phyloP scores from a whole-genome alignment of 2,888 invertebrate species.

The Arge pagana region DNA sequence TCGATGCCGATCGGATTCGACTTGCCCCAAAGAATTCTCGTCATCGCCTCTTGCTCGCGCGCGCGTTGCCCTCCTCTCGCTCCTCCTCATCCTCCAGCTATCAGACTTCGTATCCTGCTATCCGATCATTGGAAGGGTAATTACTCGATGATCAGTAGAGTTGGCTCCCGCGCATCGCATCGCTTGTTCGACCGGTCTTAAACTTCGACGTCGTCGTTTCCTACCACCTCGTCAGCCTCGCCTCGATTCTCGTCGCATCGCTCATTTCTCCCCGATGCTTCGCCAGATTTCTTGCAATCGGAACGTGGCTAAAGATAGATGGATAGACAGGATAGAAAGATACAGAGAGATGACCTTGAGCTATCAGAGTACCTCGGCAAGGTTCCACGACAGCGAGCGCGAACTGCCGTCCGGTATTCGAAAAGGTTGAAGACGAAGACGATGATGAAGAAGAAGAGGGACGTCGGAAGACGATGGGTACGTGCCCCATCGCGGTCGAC shows the following conservation, averaged over 20 bases:
- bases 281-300: too few relatives aligned
- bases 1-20: neutral
- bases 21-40: neutral
- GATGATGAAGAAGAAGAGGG: too few relatives aligned
- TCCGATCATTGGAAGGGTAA: constrained; percentile 57
- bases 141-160: constrained; percentile 57
- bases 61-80: neutral
- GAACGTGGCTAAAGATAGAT: too few relatives aligned
- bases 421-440: too few relatives aligned
- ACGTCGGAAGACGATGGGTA: too few relatives aligned
- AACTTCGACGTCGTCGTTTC: constrained; percentile 22
- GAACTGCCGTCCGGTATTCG: too few relatives aligned
- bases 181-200: constrained; percentile 35
- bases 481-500: too few relatives aligned
- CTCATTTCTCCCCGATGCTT: too few relatives aligned
- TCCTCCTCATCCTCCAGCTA: constrained; percentile 17
- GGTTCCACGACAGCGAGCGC: too few relatives aligned
- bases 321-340: too few relatives aligned
- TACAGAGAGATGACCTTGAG: too few relatives aligned
- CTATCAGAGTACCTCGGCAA: too few relatives aligned
- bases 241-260: neutral
- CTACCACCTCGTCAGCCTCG: constrained; percentile 12
- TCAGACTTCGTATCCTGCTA: constrained; percentile 52
- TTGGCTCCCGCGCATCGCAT: constrained; percentile 56
- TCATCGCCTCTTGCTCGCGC: neutral